Percentiles rank a stretch among this genome's conserved stretches.
Evolutionary conservation across 2,113 vertebrate species (phyloP).

Genomic region (Percopsis transmontana): DNA sequence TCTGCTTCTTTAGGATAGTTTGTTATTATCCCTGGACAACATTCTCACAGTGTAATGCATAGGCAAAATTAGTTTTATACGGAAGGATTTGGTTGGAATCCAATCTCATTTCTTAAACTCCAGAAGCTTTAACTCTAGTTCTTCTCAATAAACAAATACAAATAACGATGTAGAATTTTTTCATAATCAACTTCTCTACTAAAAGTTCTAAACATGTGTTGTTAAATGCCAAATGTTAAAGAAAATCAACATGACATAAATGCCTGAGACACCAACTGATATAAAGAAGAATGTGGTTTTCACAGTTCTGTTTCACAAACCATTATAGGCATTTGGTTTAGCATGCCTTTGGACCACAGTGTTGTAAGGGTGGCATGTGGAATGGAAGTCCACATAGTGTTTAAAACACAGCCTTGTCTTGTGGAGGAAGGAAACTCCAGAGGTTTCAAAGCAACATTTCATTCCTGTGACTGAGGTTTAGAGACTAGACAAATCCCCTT

Average conservation of each 20-base stretch:
- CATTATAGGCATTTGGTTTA: not conserved
- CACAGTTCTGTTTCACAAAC: not conserved
- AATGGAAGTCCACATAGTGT: conserved; percentile 38
- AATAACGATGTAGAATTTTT: too few species aligned
- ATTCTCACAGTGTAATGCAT: conserved; percentile 38
- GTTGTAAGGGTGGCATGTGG: conserved; percentile 18
- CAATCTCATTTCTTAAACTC: too few species aligned
- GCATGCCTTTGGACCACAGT: conserved; percentile 2
- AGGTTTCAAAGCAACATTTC: conserved; percentile 58
- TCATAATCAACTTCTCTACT: not conserved
- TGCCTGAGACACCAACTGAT: conserved; percentile 1
- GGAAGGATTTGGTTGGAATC: too few species aligned
- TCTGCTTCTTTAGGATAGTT: conserved; percentile 16
- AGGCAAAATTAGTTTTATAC: too few species aligned
- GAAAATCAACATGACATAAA: not conserved
- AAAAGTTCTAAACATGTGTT: not conserved
- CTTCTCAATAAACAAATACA: too few species aligned
- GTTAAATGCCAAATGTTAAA: not conserved
- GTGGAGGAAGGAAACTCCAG: conserved; percentile 49
- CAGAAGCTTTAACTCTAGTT: too few species aligned
- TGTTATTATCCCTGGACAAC: not conserved
- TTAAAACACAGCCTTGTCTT: conserved; percentile 55
- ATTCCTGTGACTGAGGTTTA: conserved; percentile 48
- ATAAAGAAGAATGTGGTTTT: not conserved
- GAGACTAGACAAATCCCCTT: too few species aligned